A percentile compares a stretch with the other conserved stretches of the same genome.
Conservation (phyloP, 2,797 vertebrate genomes). For the Octomys mimax region DNA sequence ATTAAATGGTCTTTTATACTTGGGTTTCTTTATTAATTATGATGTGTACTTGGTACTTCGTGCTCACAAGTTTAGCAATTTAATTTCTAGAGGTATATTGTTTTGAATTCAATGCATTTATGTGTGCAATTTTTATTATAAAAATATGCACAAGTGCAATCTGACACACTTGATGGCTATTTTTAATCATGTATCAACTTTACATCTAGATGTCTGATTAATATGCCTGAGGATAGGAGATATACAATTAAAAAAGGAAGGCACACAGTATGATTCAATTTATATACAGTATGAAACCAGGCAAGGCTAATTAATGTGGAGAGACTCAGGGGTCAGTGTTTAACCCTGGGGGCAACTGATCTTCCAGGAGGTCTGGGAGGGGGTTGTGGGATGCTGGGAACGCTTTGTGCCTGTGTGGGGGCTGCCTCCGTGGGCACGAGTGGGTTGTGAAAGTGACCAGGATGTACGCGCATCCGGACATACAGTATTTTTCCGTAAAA, state of each 20-base stretch:
- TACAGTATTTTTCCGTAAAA: background rate
- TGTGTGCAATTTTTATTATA: background rate
- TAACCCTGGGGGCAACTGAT: background rate
- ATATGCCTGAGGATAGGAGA: slow-evolving; percentile 60
- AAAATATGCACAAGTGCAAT: slow-evolving; percentile 36
- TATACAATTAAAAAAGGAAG: slow-evolving; percentile 34
- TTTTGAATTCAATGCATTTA: background rate
- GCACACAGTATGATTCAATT: slow-evolving; percentile 6
- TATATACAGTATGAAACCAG: slow-evolving; percentile 58
- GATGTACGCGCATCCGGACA: background rate
- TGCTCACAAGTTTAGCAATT: slow-evolving; percentile 43
- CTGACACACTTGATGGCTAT: slow-evolving; percentile 30
- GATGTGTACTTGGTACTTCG: slow-evolving; percentile 63
- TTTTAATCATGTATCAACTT: slow-evolving; percentile 53
- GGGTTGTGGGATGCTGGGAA: background rate
- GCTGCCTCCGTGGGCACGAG: background rate
- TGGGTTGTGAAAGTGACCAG: background rate
- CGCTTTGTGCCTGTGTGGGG: background rate
- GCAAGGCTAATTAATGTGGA: slow-evolving; percentile 57
- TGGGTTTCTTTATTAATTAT: slow-evolving; percentile 80
- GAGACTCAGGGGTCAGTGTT: background rate
- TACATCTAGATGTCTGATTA: slow-evolving; percentile 28
- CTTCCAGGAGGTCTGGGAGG: background rate
- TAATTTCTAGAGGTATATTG: slow-evolving; percentile 46
- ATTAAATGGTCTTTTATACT: slow-evolving; percentile 76